phyloP scores from a whole-genome alignment of 2,797 vertebrate species.

The Pelodytes ibericus region DNA sequence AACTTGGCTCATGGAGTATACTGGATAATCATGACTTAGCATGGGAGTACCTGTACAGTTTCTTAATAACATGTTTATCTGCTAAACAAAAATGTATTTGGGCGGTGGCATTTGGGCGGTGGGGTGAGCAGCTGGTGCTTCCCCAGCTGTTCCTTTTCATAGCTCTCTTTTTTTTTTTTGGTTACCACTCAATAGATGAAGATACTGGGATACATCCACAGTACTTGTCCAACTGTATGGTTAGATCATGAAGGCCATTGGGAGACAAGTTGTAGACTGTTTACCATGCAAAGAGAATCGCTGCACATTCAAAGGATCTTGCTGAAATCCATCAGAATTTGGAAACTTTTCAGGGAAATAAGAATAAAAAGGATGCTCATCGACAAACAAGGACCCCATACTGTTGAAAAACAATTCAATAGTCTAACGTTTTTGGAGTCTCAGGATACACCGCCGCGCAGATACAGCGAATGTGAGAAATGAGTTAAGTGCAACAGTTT shows the following conservation, averaged over 20 bases:
- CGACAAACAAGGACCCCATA: constrained; percentile 47
- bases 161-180: too few relatives aligned
- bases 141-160: too few relatives aligned
- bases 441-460: constrained; percentile 31
- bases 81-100: too few relatives aligned
- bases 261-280: constrained; percentile 39
- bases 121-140: too few relatives aligned
- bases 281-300: constrained; percentile 64
- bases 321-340: constrained; percentile 65
- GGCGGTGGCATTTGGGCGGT: too few relatives aligned
- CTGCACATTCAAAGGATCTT: constrained; percentile 52
- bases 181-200: too few relatives aligned
- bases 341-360: constrained; percentile 55
- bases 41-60: too few relatives aligned
- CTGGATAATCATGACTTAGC: too few relatives aligned
- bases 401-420: constrained; percentile 41
- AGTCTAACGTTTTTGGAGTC: constrained; percentile 39
- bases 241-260: neutral
- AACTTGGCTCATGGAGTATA: too few relatives aligned
- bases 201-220: too few relatives aligned
- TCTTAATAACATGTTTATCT: too few relatives aligned
- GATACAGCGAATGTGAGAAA: constrained; percentile 27
- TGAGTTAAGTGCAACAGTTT: constrained; percentile 29
- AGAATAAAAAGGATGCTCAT: constrained; percentile 54
- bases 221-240: constrained; percentile 31